Conservation (phyloP, 2,888 invertebrate genomes). For the Macropis europaea region DNA sequence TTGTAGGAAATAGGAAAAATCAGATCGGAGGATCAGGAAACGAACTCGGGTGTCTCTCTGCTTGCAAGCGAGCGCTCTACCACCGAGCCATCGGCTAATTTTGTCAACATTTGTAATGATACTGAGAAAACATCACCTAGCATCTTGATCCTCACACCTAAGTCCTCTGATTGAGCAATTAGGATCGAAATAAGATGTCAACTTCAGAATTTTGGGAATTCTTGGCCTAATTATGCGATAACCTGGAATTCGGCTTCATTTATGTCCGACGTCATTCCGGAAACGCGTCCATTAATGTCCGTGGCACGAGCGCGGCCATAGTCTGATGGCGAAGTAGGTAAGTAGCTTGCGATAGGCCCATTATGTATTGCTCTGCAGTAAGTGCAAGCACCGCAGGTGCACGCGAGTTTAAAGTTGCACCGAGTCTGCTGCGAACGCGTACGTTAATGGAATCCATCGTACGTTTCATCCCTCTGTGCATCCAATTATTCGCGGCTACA, state of each 20-base stretch:
- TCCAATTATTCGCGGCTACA: conserved; percentile 51
- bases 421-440: neutral
- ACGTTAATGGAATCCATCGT: conserved; percentile 11
- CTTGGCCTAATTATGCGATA: no score
- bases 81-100: no score
- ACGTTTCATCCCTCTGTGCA: conserved; percentile 23
- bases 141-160: no score
- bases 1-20: no score
- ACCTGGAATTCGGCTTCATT: conserved; percentile 12
- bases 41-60: no score
- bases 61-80: no score
- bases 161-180: no score
- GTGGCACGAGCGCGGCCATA: conserved; percentile 12
- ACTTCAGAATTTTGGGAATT: no score
- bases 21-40: no score
- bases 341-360: conserved; percentile 59
- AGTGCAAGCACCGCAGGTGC: conserved; percentile 30
- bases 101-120: no score
- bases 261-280: conserved; percentile 33
- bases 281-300: conserved; percentile 55
- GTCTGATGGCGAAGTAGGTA: conserved; percentile 47
- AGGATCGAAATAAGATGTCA: no score
- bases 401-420: neutral
- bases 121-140: no score
- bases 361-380: conserved; percentile 53